Conservation (phyloP, 2,888 invertebrate genomes). For the Eristalinus sepulchralis region DNA sequence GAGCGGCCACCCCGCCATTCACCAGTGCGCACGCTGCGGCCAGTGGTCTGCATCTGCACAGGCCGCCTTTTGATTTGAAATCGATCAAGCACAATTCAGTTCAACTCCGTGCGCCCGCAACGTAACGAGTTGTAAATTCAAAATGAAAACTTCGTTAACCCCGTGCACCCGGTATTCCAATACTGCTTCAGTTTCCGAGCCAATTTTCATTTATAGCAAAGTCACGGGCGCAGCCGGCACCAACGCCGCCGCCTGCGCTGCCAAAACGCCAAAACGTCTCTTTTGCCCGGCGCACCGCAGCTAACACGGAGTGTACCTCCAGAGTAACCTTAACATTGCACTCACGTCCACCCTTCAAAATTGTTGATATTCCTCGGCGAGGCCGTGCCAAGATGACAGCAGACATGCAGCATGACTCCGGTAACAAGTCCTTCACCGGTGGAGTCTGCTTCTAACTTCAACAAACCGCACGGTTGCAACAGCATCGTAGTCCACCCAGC, state of each 20-base stretch:
- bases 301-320: slow-evolving; percentile 42
- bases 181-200: slow-evolving; percentile 53
- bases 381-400: slow-evolving; percentile 62
- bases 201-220: slow-evolving; percentile 70
- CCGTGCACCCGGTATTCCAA: slow-evolving; percentile 51
- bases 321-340: slow-evolving; percentile 66
- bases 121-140: slow-evolving; percentile 69
- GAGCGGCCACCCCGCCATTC: slow-evolving; percentile 8
- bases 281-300: slow-evolving; percentile 28
- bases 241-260: slow-evolving; percentile 7
- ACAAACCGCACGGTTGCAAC: neutral
- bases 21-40: neutral
- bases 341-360: slow-evolving; percentile 71
- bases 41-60: neutral
- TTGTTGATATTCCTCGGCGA: slow-evolving; percentile 59
- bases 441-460: neutral
- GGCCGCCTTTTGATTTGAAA: slow-evolving; percentile 68
- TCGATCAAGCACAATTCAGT: slow-evolving; percentile 69
- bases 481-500: slow-evolving; percentile 14
- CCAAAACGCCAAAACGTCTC: slow-evolving; percentile 38
- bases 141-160: slow-evolving; percentile 71
- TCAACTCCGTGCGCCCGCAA: slow-evolving; percentile 54
- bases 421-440: slow-evolving; percentile 61
- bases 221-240: slow-evolving; percentile 64
- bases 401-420: slow-evolving; percentile 63